phyloP scores from a whole-genome alignment of 35 echinoderm and acorn worm genomes.

The Strongylocentrotus purpuratus region DNA sequence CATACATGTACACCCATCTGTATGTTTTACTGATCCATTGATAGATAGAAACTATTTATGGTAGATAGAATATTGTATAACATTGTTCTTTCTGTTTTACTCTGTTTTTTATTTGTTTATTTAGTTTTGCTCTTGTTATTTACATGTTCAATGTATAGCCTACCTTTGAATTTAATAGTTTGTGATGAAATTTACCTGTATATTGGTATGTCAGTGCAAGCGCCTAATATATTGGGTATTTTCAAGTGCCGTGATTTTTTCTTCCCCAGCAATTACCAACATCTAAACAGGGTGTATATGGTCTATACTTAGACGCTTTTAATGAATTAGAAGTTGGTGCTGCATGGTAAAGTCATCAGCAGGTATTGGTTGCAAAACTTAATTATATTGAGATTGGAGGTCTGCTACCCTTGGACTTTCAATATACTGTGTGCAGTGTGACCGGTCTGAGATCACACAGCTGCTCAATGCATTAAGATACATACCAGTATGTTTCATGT shows the following conservation, averaged over 20 bases:
- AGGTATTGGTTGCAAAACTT: constrained; percentile 3
- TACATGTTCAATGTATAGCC: too few species aligned
- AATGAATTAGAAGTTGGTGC: background rate
- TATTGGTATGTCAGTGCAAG: background rate
- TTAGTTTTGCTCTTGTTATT: too few species aligned
- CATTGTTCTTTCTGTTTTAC: too few species aligned
- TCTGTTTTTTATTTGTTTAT: too few species aligned
- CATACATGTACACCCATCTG: too few species aligned
- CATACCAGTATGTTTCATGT: background rate
- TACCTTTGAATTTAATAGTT: too few species aligned
- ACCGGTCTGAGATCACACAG: background rate
- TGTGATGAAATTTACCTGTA: too few species aligned
- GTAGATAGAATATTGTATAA: too few species aligned
- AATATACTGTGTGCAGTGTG: background rate
- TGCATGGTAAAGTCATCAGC: background rate
- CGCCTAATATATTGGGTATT: background rate
- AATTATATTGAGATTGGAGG: background rate
- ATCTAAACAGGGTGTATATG: background rate
- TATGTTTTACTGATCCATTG: too few species aligned
- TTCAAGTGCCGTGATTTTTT: background rate
- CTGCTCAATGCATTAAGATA: background rate
- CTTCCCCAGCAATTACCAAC: background rate
- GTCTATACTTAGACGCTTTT: background rate
- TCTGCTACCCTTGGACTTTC: background rate
- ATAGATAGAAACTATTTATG: too few species aligned